Evolutionary conservation across 2,888 invertebrate genomes (phyloP), one percentile per base, ranked within the genome.

Genomic region (Chrysolina oricalcia): DNA sequence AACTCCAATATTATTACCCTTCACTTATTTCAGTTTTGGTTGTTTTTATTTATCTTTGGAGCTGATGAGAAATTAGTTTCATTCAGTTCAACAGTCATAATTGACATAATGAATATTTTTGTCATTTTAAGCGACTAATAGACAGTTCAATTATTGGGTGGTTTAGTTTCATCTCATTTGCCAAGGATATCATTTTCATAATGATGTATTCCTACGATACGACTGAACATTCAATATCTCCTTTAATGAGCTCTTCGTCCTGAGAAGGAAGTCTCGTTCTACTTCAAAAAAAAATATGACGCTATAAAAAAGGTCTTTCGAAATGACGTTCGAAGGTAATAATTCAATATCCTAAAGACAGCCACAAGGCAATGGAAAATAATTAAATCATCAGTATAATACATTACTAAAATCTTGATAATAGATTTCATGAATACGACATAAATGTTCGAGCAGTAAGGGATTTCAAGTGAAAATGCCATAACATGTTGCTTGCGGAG

Each of bases 401-500:
- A 74, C 74, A 76, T 74, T 78, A 67, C 70, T 62, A 74, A 53
- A 72, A 70, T 64, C 65, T 72, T 76, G 78, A 81, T 78, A 79
- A 79, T 73, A 75, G 81, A 73, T 74, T 73, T 78, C 76, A 76
- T 80, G 77, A 80, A 79, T 78, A 73, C 72, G 69, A 72, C 68
- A 74, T 74, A 76, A 79, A 80, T 74, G 72, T 75, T 77, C 72
- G 56, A 69, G 67, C 74, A 78, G 77, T 82, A 83, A 82, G 80
- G 82, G 82, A 84, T 84, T 83, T 80, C 79, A 78, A 76, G 78
- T 68, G 73, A 73, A 69, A 75, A 72, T 74, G 66, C 56, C 72
- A 69, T 76, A 72, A 69, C 74, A 73, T 73, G 62, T 75, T 72
- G 76, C 59, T 77, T 74, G 73, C 81, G 82, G 81, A 81, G 73